phyloP scores from a whole-genome alignment of 2,113 vertebrate species.

The Vireo altiloquus region DNA sequence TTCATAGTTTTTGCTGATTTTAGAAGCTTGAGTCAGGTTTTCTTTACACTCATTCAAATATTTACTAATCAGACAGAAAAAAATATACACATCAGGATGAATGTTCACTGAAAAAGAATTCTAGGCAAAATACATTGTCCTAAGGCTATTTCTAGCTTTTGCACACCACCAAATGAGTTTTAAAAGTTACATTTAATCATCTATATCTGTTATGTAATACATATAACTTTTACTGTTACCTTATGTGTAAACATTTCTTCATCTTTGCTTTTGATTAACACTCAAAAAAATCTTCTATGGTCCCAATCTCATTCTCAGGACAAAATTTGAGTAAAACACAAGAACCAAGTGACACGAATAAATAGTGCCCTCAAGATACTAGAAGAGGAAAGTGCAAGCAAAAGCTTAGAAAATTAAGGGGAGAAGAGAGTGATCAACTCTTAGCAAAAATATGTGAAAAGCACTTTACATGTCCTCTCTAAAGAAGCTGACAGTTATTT shows the following conservation, averaged over 20 bases:
- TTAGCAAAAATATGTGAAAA: background rate
- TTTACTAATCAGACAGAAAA: slow-evolving; percentile 61
- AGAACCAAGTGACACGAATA: background rate
- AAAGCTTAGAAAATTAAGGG: background rate
- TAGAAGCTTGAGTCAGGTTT: slow-evolving; percentile 51
- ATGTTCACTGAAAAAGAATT: background rate
- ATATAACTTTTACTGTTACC: background rate
- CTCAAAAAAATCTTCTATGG: background rate
- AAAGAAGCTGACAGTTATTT: background rate
- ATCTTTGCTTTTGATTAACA: background rate
- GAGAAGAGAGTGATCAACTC: background rate
- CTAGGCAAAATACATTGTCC: background rate
- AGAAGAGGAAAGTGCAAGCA: background rate
- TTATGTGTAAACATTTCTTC: background rate
- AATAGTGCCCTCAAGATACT: background rate
- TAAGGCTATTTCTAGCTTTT: background rate
- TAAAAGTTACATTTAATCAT: background rate
- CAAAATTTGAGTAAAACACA: background rate
- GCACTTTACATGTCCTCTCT: background rate
- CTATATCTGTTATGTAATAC: background rate
- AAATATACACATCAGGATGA: background rate
- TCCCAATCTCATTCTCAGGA: background rate
- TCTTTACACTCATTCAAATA: slow-evolving; percentile 68
- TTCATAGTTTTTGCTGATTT: slow-evolving; percentile 57
- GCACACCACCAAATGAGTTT: background rate